A percentile compares a stretch with the other conserved stretches of the same genome.
These are phyloP conservation scores for Chelmon rostratus DNA, from an alignment of 2,797 vertebrate genomes.

Conservation along the genomic window DNA sequence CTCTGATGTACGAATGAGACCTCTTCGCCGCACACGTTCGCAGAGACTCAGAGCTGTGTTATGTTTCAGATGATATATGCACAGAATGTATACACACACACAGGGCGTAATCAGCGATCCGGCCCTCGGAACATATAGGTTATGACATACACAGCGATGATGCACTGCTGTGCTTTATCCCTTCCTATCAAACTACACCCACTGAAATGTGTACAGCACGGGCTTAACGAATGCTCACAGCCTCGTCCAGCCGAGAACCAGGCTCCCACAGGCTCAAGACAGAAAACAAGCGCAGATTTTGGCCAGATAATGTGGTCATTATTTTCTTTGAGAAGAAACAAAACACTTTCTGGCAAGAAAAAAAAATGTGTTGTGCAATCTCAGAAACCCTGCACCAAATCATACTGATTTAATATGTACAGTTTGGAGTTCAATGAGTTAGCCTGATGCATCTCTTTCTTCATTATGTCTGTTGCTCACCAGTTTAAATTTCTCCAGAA, in stretches of 20 bases:
- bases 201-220: constrained; percentile 28
- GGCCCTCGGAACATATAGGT: constrained; percentile 46
- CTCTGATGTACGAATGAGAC: constrained; percentile 14
- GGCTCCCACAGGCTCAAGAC: constrained; percentile 47
- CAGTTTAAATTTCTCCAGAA: constrained; percentile 8
- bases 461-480: constrained; percentile 4
- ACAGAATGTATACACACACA: constrained; percentile 39
- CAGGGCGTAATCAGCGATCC: constrained; percentile 55
- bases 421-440: constrained; percentile 41
- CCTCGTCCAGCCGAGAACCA: constrained; percentile 38
- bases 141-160: constrained; percentile 65
- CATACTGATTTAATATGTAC: constrained; percentile 52
- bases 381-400: constrained; percentile 53
- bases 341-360: constrained; percentile 65
- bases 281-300: constrained; percentile 65
- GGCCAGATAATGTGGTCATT: constrained; percentile 66
- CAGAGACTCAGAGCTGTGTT: constrained; percentile 46
- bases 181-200: constrained; percentile 47
- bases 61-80: constrained; percentile 71
- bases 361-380: constrained; percentile 49
- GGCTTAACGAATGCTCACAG: constrained; percentile 37
- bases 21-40: constrained; percentile 13
- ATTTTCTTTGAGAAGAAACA: constrained; percentile 70
- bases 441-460: constrained; percentile 39
- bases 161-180: constrained; percentile 59